phyloP scores from a whole-genome alignment of 2,888 invertebrate genomes.

The Gisinianus flammeolus region DNA sequence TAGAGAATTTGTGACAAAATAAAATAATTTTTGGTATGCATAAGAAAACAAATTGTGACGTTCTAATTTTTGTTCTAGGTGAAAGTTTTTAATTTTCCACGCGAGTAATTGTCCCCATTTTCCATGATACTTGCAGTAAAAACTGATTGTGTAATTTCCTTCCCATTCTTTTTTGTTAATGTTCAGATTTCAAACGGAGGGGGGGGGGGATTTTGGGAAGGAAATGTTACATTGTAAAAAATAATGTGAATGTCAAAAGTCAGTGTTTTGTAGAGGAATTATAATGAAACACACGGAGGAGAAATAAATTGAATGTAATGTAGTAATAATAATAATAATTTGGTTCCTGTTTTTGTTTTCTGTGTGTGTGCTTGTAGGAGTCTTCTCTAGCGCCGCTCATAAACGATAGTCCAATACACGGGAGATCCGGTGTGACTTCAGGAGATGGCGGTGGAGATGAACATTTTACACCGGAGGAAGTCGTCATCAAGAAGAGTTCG shows the following conservation, averaged over 20 bases:
- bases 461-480: constrained; percentile 44
- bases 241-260: too few species aligned
- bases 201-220: too few species aligned
- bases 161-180: not conserved
- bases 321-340: not conserved
- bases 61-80: too few species aligned
- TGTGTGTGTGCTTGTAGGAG: constrained; percentile 47
- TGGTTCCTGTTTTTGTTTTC: not conserved
- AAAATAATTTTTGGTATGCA: too few species aligned
- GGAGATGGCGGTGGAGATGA: constrained; percentile 56
- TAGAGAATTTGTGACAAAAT: too few species aligned
- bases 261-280: too few species aligned
- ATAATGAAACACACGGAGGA: not conserved
- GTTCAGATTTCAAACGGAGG: not conserved
- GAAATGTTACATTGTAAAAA: too few species aligned
- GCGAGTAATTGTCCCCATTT: not conserved
- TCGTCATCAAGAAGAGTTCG: constrained; percentile 52
- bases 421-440: constrained; percentile 42
- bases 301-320: not conserved
- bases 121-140: not conserved
- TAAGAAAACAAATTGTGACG: too few species aligned
- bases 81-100: not conserved
- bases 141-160: not conserved
- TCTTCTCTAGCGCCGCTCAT: constrained; percentile 55
- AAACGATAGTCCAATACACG: constrained; percentile 53